Evolutionary conservation across 2,888 invertebrate species (phyloP).

Genomic region (Cheilosia scutellata): DNA sequence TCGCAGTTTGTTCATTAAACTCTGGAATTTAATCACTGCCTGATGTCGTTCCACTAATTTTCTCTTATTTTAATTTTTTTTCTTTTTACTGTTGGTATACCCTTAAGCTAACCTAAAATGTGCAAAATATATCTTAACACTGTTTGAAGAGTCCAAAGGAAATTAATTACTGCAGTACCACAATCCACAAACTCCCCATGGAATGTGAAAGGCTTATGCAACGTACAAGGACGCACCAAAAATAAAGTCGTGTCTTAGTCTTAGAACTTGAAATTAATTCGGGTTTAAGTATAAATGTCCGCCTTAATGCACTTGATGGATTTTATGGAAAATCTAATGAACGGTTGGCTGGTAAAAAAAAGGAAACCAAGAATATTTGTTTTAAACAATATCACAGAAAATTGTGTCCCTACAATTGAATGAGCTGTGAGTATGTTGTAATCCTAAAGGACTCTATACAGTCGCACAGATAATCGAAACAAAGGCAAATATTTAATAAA

Average conservation of each 20-base stretch:
- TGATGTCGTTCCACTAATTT: constrained; percentile 61
- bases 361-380: neutral
- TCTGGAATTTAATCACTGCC: constrained; percentile 71
- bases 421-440: neutral
- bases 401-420: constrained; percentile 31
- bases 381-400: constrained; percentile 13
- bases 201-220: neutral
- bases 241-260: constrained; percentile 13
- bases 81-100: neutral
- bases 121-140: neutral
- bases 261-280: constrained; percentile 49
- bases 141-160: constrained; percentile 25
- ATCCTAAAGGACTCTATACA: constrained; percentile 1
- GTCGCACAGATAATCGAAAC: neutral
- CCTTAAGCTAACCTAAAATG: neutral
- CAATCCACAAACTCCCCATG: constrained; percentile 15
- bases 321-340: neutral
- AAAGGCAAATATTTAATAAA: constrained; percentile 34
- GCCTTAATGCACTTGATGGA: constrained; percentile 23
- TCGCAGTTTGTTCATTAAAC: constrained; percentile 64
- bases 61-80: constrained; percentile 33
- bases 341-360: no score
- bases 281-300: constrained; percentile 42
- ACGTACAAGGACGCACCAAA: neutral
- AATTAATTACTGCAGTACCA: constrained; percentile 65